Evolutionary conservation across 2,888 invertebrate species (phyloP), one percentile per base, ranked within the genome.

Genomic region (Ditula angustiorana): DNA sequence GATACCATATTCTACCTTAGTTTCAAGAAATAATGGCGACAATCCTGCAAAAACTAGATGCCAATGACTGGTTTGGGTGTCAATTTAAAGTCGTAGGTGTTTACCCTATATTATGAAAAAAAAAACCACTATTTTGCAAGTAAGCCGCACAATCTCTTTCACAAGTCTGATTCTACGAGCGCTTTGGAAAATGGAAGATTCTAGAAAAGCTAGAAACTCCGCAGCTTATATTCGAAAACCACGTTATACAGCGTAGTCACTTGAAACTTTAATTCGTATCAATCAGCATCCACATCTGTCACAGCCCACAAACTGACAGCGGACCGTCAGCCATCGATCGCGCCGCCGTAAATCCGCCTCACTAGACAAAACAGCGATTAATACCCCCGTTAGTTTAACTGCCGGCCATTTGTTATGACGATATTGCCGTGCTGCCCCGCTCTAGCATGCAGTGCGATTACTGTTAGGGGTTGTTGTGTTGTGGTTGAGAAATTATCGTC

Each of bases 281-380:
- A 44, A 63, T 63, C 63, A 63, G 19, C 33, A 50, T 52, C 8
- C 52, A 23, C 57, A 58, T 63, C 63, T 63, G 63, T 58, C 64
- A 59, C 64, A 59, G 26, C 64, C 64, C 58, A 53, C 58, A 46
- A 64, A 59, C 64, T 64, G 58, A 59, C 64, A 64, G 64, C 59
- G 23, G 63, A 50, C 56, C 35, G 58, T 50, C 53, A 26, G 37
- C 44, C 57, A 67, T 69, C 68, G 71, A 69, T 70, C 66, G 61
- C 55, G 53, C 49, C 23, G 55, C 61, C 74, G 80, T 81, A 83
- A 82, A 82, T 79, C 72, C 69, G 70, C 67, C 74, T 72, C 69
- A 76, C 76, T 76, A 80, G 82, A 87, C 88, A 87, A 88, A 90
- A 88, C 88, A 87, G 79, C 87, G 83, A 90, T 91, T 90, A 90